A percentile compares a stretch with the other conserved stretches of the same genome.
phyloP scores from a whole-genome alignment of 2,888 invertebrate genomes.

The Apamea monoglypha region DNA sequence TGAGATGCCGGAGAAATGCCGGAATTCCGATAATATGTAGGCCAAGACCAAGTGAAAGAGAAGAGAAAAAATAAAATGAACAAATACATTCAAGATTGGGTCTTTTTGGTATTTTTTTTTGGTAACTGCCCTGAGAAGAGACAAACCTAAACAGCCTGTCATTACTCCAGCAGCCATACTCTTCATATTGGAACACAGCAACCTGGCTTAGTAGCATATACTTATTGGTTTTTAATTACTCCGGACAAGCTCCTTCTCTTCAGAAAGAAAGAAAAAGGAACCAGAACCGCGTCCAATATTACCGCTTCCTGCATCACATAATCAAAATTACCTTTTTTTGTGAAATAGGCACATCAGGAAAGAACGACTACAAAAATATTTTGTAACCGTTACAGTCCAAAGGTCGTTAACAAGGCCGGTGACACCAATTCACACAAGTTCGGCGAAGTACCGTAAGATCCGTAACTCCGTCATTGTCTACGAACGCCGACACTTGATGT shows the following conservation, averaged over 20 bases:
- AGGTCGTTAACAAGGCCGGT: conserved; percentile 33
- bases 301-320: not conserved
- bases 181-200: not conserved
- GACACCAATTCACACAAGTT: conserved; percentile 24
- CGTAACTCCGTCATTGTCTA: conserved; percentile 30
- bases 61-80: not conserved
- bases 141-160: not conserved
- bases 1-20: conserved; percentile 1
- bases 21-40: conserved; percentile 17
- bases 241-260: not conserved
- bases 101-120: not conserved
- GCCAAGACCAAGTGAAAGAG: not conserved
- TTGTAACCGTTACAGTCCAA: conserved; percentile 6
- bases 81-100: not conserved
- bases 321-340: not conserved
- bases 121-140: not conserved
- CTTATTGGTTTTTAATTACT: not conserved
- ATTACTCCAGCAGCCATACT: not conserved
- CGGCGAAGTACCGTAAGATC: conserved; percentile 24
- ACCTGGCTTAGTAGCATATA: not conserved
- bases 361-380: conserved; percentile 2
- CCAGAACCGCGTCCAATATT: not conserved
- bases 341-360: not conserved
- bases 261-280: not conserved
- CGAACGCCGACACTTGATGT: conserved; percentile 39